These are phyloP conservation scores for Pocillopora verrucosa DNA, from an alignment of 64 coral and sea anemone species.

Conservation along the genomic window DNA sequence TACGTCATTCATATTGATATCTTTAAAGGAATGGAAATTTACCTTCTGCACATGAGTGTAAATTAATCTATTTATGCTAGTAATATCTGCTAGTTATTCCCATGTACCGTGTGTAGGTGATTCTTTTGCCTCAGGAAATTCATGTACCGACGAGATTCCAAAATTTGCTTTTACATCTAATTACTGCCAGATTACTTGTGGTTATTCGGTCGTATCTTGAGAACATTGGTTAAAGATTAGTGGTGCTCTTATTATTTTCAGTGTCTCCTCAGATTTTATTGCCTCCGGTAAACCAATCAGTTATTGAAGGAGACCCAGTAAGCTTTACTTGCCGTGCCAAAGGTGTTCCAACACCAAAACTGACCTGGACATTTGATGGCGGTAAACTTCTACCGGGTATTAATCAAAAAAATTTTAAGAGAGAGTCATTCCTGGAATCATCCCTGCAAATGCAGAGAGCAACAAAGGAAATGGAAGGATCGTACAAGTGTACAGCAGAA, in stretches of 20 bases:
- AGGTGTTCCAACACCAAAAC: not conserved
- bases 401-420: not conserved
- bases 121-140: too few species aligned
- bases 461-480: slow-evolving; percentile 3
- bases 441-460: not conserved
- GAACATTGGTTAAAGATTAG: not conserved
- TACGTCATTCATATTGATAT: too few species aligned
- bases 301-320: not conserved
- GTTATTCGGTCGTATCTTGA: too few species aligned
- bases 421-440: not conserved
- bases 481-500: not conserved
- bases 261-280: not conserved
- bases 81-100: too few species aligned
- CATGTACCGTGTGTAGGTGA: too few species aligned
- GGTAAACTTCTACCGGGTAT: not conserved
- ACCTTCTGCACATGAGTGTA: too few species aligned
- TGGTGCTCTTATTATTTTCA: not conserved
- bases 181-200: not conserved
- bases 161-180: too few species aligned
- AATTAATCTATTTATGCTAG: too few species aligned
- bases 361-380: not conserved
- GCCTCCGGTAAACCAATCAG: slow-evolving; percentile 2
- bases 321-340: not conserved
- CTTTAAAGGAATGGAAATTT: too few species aligned
- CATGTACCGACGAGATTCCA: too few species aligned